Evolutionary conservation across 2,888 invertebrate species (phyloP), one percentile per base, ranked within the genome.

Genomic region (Diplolepis rosae): DNA sequence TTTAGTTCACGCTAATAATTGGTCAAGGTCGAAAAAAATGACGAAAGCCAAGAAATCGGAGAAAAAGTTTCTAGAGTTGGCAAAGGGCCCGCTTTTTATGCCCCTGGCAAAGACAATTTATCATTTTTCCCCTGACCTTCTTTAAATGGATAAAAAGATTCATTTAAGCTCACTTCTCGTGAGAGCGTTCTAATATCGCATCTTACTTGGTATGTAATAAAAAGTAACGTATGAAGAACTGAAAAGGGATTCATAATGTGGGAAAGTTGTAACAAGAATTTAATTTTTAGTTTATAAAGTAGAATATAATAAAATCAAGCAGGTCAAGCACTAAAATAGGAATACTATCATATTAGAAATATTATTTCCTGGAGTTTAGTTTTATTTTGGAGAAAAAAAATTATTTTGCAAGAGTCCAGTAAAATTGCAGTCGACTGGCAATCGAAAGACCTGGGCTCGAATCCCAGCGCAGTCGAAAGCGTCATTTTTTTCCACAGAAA

Each of bases 1-100:
- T n/a, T n/a, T n/a, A n/a, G n/a, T n/a, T n/a, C n/a, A 27, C 28
- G 18, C 54, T 54, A 56, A n/a, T 18, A 22, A 32, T 9, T 32
- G 35, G 35, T 56, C 56, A 56, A 56, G 56, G 56, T 56, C 56
- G 35, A 2, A 11, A 13, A n/a, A 56, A 22, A 22, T 35, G 22
- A 56, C 18, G 32, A 35, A 13, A 56, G 56, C 56, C 56, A 56
- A 35, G 32, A 56, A 24, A 22, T 32, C 13, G 35, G 13, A 56
- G 24, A 56, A 35, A 22, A 56, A 35, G 13, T 56, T 6, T 22
- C 11, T 56, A 18, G 9, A 35, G 22, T 56, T 56, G 56, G 35
- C 56, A 35, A 35, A 56, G 9, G 35, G 22, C 18, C 35, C 56
- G 18, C 22, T 35, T 56, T 15, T 22, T 35, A 56, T 56, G 35